Base-by-base conservation (phyloP, 2,888 invertebrate species). In the Frankliniella intonsa region DNA sequence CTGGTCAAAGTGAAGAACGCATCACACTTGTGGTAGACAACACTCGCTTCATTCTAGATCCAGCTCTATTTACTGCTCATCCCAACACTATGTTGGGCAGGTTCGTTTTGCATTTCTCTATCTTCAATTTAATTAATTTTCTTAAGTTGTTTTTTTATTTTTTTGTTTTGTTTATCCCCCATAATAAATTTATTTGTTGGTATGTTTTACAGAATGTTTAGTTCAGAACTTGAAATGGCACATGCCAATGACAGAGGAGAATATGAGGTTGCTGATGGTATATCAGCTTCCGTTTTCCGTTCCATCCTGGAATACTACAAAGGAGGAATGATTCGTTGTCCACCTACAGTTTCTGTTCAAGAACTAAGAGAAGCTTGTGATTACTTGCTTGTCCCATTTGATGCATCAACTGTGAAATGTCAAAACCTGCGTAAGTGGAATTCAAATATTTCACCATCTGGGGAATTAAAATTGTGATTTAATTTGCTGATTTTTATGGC, bases 291-390 rank as follows among this genome's bases (percentile, higher is more conserved):
- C 50, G 95, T 98, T 49, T 99, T 99, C 88, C 91, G 98, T 80
- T 95, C 98, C 0, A 97, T 99, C 86, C 89, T 99, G 87, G 98
- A 98, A 85, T 99, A 94, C 88, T 99, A 98, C 89, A 93, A 95
- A 84, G 94, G 94, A 25, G 97, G 97, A 5, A 90, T 94, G 62
- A 97, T 99, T 84, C 92, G 95, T 65, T 99, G 99, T 87, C 99
- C 99, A 0, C 97, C 97, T 0, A 95, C 96, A 0, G 97, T 99
- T 0, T 94, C 97, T 0, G 97, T 99, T 76, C 97, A 97, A 86
- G 99, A 99, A 88, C 88, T 99, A 84, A 90, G 98, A 83, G 99
- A 99, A 89, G 99, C 99, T 27, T 99, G 99, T 87, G 99, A 99
- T 88, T 99, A 99, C 88, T 90, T 99, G 82, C 91, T 99, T 80